phyloP scores from a whole-genome alignment of 2,797 vertebrate species.

The Pseudochirops cupreus region DNA sequence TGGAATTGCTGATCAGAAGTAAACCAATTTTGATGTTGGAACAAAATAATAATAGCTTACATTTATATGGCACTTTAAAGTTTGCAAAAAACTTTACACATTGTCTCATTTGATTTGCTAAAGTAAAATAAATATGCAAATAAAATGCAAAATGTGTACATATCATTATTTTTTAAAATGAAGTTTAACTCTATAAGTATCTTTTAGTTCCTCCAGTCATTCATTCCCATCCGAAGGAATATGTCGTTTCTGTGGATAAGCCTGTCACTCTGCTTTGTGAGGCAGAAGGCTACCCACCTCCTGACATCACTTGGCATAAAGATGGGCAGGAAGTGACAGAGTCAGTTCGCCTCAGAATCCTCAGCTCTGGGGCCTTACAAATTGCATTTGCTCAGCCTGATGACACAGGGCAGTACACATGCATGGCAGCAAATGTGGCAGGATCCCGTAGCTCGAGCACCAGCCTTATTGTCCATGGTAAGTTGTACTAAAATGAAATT shows the following conservation, averaged over 20 bases:
- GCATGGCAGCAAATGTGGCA: conserved; percentile 91
- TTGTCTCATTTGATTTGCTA: not conserved
- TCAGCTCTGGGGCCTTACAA: conserved; percentile 93
- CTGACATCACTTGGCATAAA: conserved; percentile 92
- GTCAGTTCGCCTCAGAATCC: conserved; percentile 88
- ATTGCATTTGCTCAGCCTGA: conserved; percentile 90
- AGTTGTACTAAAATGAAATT: conserved; percentile 66
- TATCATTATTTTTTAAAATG: not conserved
- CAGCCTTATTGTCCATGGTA: conserved; percentile 92
- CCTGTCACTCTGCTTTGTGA: conserved; percentile 91
- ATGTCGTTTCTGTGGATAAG: conserved; percentile 90
- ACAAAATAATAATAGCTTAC: not conserved
- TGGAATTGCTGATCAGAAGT: not conserved
- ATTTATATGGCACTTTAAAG: not conserved
- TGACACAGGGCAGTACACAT: conserved; percentile 92
- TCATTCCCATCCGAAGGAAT: conserved; percentile 84
- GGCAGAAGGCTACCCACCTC: conserved; percentile 89
- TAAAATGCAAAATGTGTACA: not conserved
- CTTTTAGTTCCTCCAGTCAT: conserved; percentile 94
- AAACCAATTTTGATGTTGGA: conserved; percentile 12
- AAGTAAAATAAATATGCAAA: not conserved
- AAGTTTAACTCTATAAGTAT: not conserved
- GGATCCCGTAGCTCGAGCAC: conserved; percentile 89
- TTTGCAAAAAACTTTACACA: not conserved
- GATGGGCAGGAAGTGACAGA: conserved; percentile 88